Evolutionary conservation across 2,797 vertebrate genomes (phyloP), one percentile per base, ranked within the genome.

Genomic region (Pitangus sulphuratus): DNA sequence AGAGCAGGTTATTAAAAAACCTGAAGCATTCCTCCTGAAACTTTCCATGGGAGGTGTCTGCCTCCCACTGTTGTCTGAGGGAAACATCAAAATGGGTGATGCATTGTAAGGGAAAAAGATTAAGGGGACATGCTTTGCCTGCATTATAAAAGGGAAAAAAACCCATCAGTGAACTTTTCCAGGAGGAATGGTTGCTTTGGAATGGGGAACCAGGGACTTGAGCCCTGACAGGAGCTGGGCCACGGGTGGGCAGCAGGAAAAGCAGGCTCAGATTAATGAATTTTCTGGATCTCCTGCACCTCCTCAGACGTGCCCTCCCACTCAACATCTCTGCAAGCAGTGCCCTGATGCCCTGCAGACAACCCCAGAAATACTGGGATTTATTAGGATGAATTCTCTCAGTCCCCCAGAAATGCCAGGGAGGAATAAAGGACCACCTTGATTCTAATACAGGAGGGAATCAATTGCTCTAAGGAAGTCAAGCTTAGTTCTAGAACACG

Each of bases 281-380:
- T 53, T 57, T 75, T 35, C 62, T 31, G 37, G 25, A 26, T 24
- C 18, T 82, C 75, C 42, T 58, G 30, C 60, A 51, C 3, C 4
- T 62, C 54, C 39, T 20, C 21, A 84, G 45, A 39, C 0, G 0
- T 16, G 58, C 9, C 28, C 30, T 54, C 37, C 37, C 3, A 35
- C 28, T 31, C 15, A 69, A 40, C 6, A 31, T 4, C 39, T 61
- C 62, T 82, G 42, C 40, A 51, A 86, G 65, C 45, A 28, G 12
- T 1, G 8, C 11, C 48, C 57, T 74, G 21, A 47, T 56, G 47
- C 33, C 25, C 44, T 69, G 33, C 42, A 78, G 57, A 39, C 25
- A 50, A 37, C 16, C 56, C 28, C 42, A 62, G 11, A 66, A 85
- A 54, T 7, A 13, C 22, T 57, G 37, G 31, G 51, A n/a, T 9